Base-by-base conservation (phyloP, 1,140 invertebrate genomes). In the Drosophila serrata region DNA sequence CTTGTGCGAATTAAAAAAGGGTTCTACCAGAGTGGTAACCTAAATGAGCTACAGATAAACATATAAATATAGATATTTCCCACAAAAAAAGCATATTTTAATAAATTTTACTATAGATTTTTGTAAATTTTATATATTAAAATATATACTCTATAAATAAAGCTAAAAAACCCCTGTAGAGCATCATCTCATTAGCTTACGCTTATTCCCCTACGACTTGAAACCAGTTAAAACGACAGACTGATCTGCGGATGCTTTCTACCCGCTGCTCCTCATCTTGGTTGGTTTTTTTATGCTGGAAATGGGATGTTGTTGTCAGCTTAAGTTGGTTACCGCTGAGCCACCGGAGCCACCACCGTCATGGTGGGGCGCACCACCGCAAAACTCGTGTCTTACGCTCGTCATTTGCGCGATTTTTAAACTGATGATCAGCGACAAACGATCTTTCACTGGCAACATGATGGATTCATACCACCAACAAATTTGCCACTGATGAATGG, bases 401-500 rank as follows among this genome's bases (percentile, higher is more conserved):
- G 84, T 92, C 91, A 91, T 92, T 92, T 90, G 81, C 82, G 75
- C 76, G 82, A 92, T 91, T 92, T 82, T 92, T 92, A 92, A 88
- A 91, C 91, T 92, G 91, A 92, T 91, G 91, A 92, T 92, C 91
- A 92, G 88, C 81, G 87, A 90, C 90, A 92, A 92, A 92, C 90
- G 87, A 92, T 92, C 90, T 92, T 92, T 92, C 91, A 91, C 81
- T 92, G 82, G 88, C 67, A 58, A 67, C 75, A 91, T 92, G 91
- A 92, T 92, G 91, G 91, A 92, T 92, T 92, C 84, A 75, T 92
- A 92, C 91, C 91, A 91, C 91, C 91, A 92, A 91, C 87, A 91
- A 90, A 92, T 92, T 88, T 92, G 91, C 91, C 91, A 92, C 91
- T 92, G 91, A 92, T 92, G 91, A 92, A 92, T 92, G 86, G 86